Conservation (phyloP, 1,140 invertebrate genomes). For the Drosophila baimaii region DNA sequence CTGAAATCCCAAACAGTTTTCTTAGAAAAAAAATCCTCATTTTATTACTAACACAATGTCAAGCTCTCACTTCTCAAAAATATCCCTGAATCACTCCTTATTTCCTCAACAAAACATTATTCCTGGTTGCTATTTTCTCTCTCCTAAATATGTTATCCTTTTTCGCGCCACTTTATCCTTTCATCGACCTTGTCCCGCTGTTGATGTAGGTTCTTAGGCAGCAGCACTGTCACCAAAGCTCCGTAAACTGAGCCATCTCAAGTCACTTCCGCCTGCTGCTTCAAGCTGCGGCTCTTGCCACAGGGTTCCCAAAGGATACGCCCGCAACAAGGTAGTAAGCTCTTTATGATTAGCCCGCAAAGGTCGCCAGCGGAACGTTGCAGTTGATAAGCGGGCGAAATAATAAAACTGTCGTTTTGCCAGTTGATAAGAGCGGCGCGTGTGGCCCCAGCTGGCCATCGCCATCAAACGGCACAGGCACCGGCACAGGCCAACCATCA, state of each 20-base stretch:
- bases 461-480: neutral
- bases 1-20: fast-evolving
- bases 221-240: conserved; percentile 7
- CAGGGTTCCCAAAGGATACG: conserved; percentile 58
- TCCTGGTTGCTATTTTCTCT: no score
- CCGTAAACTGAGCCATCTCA: conserved; percentile 61
- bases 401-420: conserved; percentile 62
- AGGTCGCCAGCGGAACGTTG: conserved; percentile 40
- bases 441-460: conserved; percentile 27
- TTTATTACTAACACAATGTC: neutral
- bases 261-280: conserved; percentile 26
- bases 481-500: conserved; percentile 19
- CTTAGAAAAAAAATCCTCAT: neutral
- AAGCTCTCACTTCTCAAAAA: neutral
- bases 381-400: conserved; percentile 41
- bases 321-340: conserved; percentile 67
- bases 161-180: neutral
- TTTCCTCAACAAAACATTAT: neutral
- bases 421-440: conserved; percentile 57
- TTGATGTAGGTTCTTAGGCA: conserved; percentile 14
- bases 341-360: conserved; percentile 59
- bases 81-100: neutral
- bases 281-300: neutral
- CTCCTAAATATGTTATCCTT: neutral
- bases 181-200: conserved; percentile 6